Conservation (phyloP, 2,888 invertebrate species). For the Periphyllus acericola region DNA sequence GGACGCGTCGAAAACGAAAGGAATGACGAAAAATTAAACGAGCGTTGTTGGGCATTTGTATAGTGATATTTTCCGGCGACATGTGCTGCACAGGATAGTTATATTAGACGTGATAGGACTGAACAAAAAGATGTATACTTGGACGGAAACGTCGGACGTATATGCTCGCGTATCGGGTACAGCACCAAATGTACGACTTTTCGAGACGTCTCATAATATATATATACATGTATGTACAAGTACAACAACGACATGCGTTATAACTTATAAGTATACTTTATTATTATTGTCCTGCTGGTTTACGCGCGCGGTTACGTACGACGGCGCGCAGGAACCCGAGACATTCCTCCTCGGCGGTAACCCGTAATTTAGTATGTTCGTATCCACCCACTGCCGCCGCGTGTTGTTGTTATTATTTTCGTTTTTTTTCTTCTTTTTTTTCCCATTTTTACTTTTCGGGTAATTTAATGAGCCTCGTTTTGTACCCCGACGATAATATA, state of each 20-base stretch:
- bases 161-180: not conserved
- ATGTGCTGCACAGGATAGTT: too few species aligned
- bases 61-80: not conserved
- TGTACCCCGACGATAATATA: not conserved
- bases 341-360: constrained; percentile 47
- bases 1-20: not conserved
- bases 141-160: too few species aligned
- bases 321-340: not conserved
- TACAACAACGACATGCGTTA: not conserved
- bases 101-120: too few species aligned
- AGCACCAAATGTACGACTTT: constrained; percentile 1
- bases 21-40: not conserved
- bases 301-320: constrained; percentile 36
- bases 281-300: constrained; percentile 48
- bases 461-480: constrained; percentile 31
- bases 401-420: constrained; percentile 23
- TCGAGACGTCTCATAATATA: not conserved
- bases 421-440: not conserved
- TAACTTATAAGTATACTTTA: constrained; percentile 32
- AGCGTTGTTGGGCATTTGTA: not conserved
- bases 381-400: constrained; percentile 47
- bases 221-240: not conserved
- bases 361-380: constrained; percentile 57
- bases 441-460: constrained; percentile 18
- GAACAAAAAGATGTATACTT: too few species aligned